Percentiles rank a stretch among this genome's conserved stretches.
phyloP scores from a whole-genome alignment of 2,113 vertebrate genomes.

The Mola mola region DNA sequence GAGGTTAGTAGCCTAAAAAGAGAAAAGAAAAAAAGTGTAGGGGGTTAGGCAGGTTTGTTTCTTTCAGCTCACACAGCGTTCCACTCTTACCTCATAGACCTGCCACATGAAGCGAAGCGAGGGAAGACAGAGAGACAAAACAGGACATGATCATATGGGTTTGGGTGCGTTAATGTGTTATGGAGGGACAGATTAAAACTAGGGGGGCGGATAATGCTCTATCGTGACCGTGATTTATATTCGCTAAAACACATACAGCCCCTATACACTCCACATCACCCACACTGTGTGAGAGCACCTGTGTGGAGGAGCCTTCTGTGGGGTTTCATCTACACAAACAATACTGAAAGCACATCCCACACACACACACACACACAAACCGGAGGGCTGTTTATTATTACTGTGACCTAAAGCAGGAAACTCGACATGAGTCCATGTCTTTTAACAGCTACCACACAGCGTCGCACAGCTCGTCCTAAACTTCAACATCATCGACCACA shows the following conservation, averaged over 20 bases:
- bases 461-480: constrained; percentile 7
- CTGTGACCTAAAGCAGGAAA: constrained; percentile 56
- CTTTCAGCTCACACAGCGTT: constrained; percentile 61
- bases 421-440: constrained; percentile 19
- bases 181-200: constrained; percentile 27
- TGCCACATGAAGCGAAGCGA: constrained; percentile 90
- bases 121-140: constrained; percentile 80
- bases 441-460: too few species aligned
- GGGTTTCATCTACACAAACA: constrained; percentile 48
- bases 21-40: constrained; percentile 69
- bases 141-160: constrained; percentile 73
- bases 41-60: constrained; percentile 45
- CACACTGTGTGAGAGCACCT: constrained; percentile 44
- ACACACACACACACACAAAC: constrained; percentile 10
- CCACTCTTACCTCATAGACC: constrained; percentile 98
- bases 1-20: constrained; percentile 70
- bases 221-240: constrained; percentile 29
- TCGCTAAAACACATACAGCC: constrained; percentile 26
- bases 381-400: constrained; percentile 33
- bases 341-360: constrained; percentile 19
- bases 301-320: constrained; percentile 46
- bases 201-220: constrained; percentile 27
- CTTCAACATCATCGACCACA: constrained; percentile 10
- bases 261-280: constrained; percentile 31
- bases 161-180: constrained; percentile 37